These are phyloP conservation scores for Heteronetta atricapilla DNA, from an alignment of 2,113 vertebrate species.

Conservation along the genomic window DNA sequence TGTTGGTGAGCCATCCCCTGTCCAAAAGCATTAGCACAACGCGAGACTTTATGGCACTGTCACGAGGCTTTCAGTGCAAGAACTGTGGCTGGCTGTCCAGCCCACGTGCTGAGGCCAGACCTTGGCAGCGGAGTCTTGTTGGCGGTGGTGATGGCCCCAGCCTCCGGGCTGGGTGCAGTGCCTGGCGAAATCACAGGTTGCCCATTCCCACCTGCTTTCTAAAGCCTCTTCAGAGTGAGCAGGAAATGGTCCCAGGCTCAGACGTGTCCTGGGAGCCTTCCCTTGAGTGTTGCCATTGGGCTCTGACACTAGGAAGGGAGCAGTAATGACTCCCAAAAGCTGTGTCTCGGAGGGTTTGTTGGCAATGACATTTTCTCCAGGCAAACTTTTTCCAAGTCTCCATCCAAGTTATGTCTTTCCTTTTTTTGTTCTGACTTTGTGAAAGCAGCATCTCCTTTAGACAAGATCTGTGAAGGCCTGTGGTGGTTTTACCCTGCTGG, in stretches of 20 bases:
- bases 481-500: too few relatives aligned
- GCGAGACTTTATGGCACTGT: neutral
- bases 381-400: neutral
- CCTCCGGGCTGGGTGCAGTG: neutral
- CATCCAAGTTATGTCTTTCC: neutral
- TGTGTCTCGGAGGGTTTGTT: neutral
- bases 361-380: neutral
- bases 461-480: neutral
- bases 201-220: neutral
- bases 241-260: neutral
- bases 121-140: neutral
- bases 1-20: neutral
- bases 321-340: neutral
- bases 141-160: fast-evolving
- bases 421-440: neutral
- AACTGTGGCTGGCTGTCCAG: neutral
- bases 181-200: neutral
- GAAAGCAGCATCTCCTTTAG: neutral
- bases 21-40: neutral
- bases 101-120: neutral
- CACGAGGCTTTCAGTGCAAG: neutral
- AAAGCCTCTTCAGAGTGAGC: neutral
- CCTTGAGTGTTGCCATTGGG: neutral
- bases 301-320: neutral
- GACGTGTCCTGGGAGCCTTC: neutral